Evolutionary conservation across 1,140 invertebrate species (phyloP).

Genomic region (Tigriopus japonicus): DNA sequence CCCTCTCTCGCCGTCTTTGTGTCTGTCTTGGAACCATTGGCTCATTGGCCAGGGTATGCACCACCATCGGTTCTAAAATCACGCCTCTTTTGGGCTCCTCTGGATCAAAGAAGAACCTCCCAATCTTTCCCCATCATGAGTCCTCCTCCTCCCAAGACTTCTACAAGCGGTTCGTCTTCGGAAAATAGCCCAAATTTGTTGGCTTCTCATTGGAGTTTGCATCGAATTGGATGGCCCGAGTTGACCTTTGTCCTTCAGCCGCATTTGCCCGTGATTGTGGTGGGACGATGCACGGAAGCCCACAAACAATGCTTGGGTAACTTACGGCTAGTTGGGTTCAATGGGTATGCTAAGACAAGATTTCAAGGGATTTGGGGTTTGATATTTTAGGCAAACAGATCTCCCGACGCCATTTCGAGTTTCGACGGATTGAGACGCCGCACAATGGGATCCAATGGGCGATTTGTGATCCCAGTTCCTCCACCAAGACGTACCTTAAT

Average conservation of each 20-base stretch:
- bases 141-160: no score
- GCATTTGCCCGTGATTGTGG: neutral
- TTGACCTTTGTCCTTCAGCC: neutral
- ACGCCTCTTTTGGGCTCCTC: no score
- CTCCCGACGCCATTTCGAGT: neutral
- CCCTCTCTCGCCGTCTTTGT: no score
- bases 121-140: no score
- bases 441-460: neutral
- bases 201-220: neutral
- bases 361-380: no score
- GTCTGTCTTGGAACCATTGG: no score
- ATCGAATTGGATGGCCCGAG: neutral
- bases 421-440: neutral
- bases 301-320: neutral
- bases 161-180: no score
- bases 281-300: neutral
- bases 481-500: neutral
- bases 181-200: neutral
- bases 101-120: no score
- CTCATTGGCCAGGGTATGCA: no score
- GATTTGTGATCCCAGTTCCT: neutral
- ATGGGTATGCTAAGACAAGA: no score
- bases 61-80: no score
- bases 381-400: neutral
- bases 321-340: no score